A percentile compares a stretch with the other conserved stretches of the same genome.
Evolutionary conservation across 2,888 invertebrate genomes (phyloP).

Genomic region (Microplitis deprimator): DNA sequence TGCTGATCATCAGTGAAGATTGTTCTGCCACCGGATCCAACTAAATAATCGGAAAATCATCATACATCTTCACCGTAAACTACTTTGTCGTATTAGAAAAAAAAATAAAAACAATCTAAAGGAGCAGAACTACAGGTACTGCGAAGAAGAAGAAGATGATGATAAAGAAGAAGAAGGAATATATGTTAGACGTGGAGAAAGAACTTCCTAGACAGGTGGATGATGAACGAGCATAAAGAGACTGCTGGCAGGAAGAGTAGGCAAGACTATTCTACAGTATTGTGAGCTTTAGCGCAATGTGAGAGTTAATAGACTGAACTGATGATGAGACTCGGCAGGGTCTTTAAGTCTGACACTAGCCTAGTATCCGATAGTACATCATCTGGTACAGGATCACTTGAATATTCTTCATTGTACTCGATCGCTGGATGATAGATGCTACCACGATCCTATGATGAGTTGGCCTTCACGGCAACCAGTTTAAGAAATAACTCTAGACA

Average conservation of each 20-base stretch:
- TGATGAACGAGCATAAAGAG: slow-evolving; percentile 42
- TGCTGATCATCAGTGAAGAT: slow-evolving; percentile 51
- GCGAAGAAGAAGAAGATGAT: slow-evolving; percentile 31
- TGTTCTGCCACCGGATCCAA: slow-evolving; percentile 31
- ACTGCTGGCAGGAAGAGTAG: slow-evolving; percentile 38
- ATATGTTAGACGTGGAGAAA: slow-evolving; percentile 25
- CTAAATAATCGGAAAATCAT: slow-evolving; percentile 39
- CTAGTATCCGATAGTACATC: slow-evolving; percentile 24
- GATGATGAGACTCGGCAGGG: slow-evolving; percentile 36
- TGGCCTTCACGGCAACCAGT: slow-evolving; percentile 2
- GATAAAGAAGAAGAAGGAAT: slow-evolving; percentile 21
- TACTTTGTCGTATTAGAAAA: slow-evolving; percentile 35
- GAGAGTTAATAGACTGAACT: slow-evolving; percentile 33
- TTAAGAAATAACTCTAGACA: background rate
- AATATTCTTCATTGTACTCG: slow-evolving; percentile 44
- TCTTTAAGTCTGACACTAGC: slow-evolving; percentile 32
- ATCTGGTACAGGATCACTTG: slow-evolving; percentile 28
- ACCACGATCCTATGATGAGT: slow-evolving; percentile 42
- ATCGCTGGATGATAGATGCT: slow-evolving; percentile 47
- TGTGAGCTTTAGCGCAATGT: slow-evolving; percentile 34
- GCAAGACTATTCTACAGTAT: slow-evolving; percentile 13
- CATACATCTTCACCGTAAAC: slow-evolving; percentile 31
- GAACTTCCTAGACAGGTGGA: slow-evolving; percentile 39
- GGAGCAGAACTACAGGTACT: slow-evolving; percentile 13
- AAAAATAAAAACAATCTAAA: slow-evolving; percentile 44